Conservation (phyloP, 1,140 invertebrate genomes). For the Drosophila pectinifera region DNA sequence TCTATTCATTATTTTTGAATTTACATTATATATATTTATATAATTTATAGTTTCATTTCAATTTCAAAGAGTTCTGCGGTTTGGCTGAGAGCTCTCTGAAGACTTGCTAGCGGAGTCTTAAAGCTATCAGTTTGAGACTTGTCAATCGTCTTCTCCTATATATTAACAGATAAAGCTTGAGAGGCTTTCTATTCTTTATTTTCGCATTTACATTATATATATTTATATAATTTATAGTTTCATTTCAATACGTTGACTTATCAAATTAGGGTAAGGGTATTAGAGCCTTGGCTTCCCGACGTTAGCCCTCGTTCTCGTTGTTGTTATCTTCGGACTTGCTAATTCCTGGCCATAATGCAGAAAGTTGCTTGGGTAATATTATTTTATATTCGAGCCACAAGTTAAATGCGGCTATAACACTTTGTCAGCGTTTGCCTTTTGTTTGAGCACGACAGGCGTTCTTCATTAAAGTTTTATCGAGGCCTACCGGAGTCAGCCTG, state of each 20-base stretch:
- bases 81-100: background rate
- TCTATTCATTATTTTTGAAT: no score
- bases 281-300: background rate
- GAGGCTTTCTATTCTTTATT: no score
- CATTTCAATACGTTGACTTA: no score
- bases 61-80: slow-evolving; percentile 5
- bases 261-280: no score
- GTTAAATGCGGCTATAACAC: slow-evolving; percentile 12
- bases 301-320: background rate
- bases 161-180: background rate
- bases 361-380: slow-evolving; percentile 15
- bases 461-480: slow-evolving; percentile 16
- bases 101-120: no score
- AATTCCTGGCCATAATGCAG: slow-evolving; percentile 50
- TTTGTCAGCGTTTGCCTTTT: slow-evolving; percentile 11
- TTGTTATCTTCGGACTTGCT: slow-evolving; percentile 34
- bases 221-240: no score
- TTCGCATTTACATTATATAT: no score
- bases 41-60: no score
- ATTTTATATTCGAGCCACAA: slow-evolving; percentile 6
- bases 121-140: background rate
- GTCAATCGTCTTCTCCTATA: background rate
- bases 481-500: no score
- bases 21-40: no score
- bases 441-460: background rate